phyloP scores from a whole-genome alignment of 2,113 vertebrate species.

The Anguilla rostrata region DNA sequence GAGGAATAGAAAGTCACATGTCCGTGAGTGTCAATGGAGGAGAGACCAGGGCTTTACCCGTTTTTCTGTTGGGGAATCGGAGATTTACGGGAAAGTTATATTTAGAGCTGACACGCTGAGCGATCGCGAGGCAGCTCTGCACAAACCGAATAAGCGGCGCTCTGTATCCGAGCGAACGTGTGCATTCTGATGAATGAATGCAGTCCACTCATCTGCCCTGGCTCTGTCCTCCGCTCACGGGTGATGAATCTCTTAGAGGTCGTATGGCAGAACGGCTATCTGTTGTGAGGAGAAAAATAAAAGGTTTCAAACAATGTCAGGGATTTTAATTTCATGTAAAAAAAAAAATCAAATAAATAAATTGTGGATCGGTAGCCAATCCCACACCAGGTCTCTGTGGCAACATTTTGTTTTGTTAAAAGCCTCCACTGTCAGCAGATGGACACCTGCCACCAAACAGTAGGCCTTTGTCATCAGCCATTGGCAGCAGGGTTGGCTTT shows the following conservation, averaged over 20 bases:
- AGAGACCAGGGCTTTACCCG: background rate
- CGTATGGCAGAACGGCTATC: conserved; percentile 3
- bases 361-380: conserved; percentile 11
- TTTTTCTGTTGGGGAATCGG: conserved; percentile 14
- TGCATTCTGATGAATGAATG: conserved; percentile 45
- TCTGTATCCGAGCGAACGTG: conserved; percentile 17
- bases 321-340: background rate
- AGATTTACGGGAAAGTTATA: conserved; percentile 34
- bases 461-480: conserved; percentile 52
- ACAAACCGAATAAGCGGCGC: conserved; percentile 38
- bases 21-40: background rate
- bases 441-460: conserved; percentile 53
- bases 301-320: background rate
- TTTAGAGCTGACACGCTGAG: conserved; percentile 49
- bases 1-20: background rate
- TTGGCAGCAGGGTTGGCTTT: conserved; percentile 44
- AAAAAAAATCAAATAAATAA: background rate
- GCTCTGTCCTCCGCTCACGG: background rate
- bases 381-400: conserved; percentile 38
- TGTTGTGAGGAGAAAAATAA: background rate
- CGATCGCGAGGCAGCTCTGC: conserved; percentile 42
- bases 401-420: conserved; percentile 52
- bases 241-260: background rate
- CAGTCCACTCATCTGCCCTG: conserved; percentile 31
- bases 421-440: conserved; percentile 54